phyloP scores from a whole-genome alignment of 2,888 invertebrate species.

The Orthonevra nobilis region DNA sequence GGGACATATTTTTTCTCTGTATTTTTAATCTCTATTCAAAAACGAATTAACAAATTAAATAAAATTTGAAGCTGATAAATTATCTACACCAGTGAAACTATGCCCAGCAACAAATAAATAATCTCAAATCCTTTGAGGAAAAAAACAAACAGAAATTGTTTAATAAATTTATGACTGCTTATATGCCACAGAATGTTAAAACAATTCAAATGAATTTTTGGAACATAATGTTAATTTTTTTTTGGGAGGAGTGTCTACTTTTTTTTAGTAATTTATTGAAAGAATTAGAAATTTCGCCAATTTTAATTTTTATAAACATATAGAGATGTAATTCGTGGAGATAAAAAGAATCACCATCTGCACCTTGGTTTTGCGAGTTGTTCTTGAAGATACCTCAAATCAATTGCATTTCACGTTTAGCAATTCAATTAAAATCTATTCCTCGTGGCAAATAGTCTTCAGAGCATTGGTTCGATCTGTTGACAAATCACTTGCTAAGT shows the following conservation, averaged over 20 bases:
- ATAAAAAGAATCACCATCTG: too few species aligned
- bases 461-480: constrained; percentile 40
- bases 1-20: constrained; percentile 41
- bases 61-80: constrained; percentile 46
- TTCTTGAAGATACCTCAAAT: neutral
- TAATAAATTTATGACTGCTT: too few species aligned
- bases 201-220: constrained; percentile 35
- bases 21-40: constrained; percentile 32
- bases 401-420: constrained; percentile 33
- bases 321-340: neutral
- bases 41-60: constrained; percentile 30
- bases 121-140: constrained; percentile 19
- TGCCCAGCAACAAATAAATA: neutral
- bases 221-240: too few species aligned
- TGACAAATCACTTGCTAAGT: constrained; percentile 70
- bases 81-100: constrained; percentile 8
- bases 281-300: too few species aligned
- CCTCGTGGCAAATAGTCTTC: constrained; percentile 39
- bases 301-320: too few species aligned
- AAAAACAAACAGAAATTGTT: too few species aligned
- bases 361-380: too few species aligned
- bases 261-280: neutral
- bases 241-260: constrained; percentile 18
- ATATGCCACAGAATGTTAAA: constrained; percentile 29
- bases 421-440: constrained; percentile 58